These are phyloP conservation scores for Molanna angustata DNA, from an alignment of 2,888 invertebrate genomes.

Conservation along the genomic window DNA sequence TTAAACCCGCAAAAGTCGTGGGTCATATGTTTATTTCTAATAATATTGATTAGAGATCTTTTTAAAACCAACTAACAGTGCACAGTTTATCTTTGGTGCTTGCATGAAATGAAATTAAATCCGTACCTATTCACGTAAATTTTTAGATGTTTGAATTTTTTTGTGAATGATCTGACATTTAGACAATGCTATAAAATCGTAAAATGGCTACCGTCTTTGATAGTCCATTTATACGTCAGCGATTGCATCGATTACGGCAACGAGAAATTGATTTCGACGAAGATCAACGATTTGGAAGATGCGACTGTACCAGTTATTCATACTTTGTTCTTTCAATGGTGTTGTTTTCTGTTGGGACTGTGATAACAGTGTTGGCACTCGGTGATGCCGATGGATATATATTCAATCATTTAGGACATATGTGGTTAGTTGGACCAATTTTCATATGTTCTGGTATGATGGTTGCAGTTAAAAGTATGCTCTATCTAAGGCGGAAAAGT, in stretches of 20 bases:
- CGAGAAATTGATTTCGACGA: slow-evolving; percentile 60
- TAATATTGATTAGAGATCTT: no score
- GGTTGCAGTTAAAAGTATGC: slow-evolving; percentile 66
- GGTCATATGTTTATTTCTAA: no score
- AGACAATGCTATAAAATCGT: slow-evolving; percentile 40
- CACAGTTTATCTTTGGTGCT: no score
- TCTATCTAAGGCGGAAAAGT: slow-evolving; percentile 63
- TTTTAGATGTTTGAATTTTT: no score
- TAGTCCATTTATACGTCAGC: slow-evolving; percentile 60
- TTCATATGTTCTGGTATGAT: slow-evolving; percentile 67
- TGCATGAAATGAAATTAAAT: no score
- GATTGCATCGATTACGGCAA: slow-evolving; percentile 57
- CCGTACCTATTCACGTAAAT: no score
- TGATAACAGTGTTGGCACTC: slow-evolving; percentile 61
- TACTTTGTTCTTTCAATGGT: slow-evolving; percentile 62
- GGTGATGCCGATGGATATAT: slow-evolving; percentile 61
- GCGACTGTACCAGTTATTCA: slow-evolving; percentile 65
- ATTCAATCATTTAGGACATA: slow-evolving; percentile 61
- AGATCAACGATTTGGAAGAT: slow-evolving; percentile 60
- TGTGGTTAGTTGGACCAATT: slow-evolving; percentile 67
- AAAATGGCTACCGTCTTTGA: slow-evolving; percentile 64
- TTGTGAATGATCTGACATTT: slow-evolving; percentile 9
- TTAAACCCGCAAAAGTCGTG: no score
- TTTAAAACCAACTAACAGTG: no score
- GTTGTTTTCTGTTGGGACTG: slow-evolving; percentile 61